phyloP scores from a whole-genome alignment of 2,888 invertebrate species.

The Pocota personata region DNA sequence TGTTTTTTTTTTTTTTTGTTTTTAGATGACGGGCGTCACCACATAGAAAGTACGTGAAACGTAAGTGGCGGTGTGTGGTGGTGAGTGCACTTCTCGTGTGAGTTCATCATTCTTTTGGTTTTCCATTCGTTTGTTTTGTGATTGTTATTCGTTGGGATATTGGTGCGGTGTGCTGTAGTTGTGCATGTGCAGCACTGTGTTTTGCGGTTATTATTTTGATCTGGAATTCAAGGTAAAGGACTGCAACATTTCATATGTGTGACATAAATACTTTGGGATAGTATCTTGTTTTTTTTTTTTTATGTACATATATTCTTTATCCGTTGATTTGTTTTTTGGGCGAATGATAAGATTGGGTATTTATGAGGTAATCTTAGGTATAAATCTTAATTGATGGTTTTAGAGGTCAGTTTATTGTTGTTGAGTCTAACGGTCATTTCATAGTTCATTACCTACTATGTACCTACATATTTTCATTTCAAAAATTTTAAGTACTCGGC shows the following conservation, averaged over 20 bases:
- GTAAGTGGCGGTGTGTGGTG: constrained; percentile 10
- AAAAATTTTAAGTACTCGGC: too few species aligned
- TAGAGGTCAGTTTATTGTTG: not conserved
- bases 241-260: constrained; percentile 43
- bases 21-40: constrained; percentile 70
- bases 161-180: not conserved
- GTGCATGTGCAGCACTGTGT: constrained; percentile 33
- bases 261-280: constrained; percentile 32
- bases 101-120: constrained; percentile 71
- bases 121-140: constrained; percentile 65
- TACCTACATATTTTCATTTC: too few species aligned
- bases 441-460: not conserved
- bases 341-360: not conserved
- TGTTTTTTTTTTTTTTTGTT: constrained; percentile 5
- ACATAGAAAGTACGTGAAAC: constrained; percentile 33
- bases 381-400: constrained; percentile 10
- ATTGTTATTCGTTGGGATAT: constrained; percentile 52
- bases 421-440: constrained; percentile 5
- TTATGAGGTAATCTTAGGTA: constrained; percentile 16
- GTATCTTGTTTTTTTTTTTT: not conserved
- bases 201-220: constrained; percentile 65
- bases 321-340: not conserved
- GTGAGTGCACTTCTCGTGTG: constrained; percentile 60
- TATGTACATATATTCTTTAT: not conserved
- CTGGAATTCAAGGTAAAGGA: constrained; percentile 69